Evolutionary conservation across 23 tunicate genomes (phyloP).

Genomic region (Clavelina lepadiformis): DNA sequence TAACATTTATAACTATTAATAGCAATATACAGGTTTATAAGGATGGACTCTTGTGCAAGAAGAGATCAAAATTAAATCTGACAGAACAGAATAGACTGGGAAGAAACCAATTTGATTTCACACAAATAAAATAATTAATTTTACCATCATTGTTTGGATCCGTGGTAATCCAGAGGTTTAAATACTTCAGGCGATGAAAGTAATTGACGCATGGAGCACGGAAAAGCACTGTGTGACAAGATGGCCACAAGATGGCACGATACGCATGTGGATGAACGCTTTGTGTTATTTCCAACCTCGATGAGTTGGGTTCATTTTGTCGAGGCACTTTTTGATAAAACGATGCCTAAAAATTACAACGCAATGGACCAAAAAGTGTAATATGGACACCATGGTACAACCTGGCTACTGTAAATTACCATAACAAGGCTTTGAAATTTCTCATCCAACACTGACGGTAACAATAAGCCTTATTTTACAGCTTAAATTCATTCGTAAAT

Average conservation of each 20-base stretch:
- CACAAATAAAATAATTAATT: neutral
- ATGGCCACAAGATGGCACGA: conserved; percentile 83
- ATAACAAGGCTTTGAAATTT: no score
- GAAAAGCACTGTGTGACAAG: conserved; percentile 43
- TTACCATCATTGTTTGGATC: neutral
- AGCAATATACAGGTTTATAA: no score
- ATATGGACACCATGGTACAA: neutral
- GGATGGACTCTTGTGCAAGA: no score
- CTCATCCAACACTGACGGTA: no score
- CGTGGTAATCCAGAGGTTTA: conserved; percentile 21
- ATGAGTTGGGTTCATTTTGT: neutral
- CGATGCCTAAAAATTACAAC: conserved; percentile 26
- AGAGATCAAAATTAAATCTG: no score
- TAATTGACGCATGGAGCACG: conserved; percentile 81
- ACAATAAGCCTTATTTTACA: no score
- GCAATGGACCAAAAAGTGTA: neutral
- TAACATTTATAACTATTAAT: no score
- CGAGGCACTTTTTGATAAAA: conserved; percentile 16
- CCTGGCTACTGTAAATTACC: no score
- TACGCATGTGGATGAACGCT: conserved; percentile 77
- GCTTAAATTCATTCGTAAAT: no score
- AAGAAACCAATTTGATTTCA: neutral
- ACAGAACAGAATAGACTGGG: no score
- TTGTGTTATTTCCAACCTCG: conserved; percentile 46
- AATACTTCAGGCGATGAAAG: conserved; percentile 9